Conservation (phyloP, 1,140 invertebrate species). For the Drosophila dunni region DNA sequence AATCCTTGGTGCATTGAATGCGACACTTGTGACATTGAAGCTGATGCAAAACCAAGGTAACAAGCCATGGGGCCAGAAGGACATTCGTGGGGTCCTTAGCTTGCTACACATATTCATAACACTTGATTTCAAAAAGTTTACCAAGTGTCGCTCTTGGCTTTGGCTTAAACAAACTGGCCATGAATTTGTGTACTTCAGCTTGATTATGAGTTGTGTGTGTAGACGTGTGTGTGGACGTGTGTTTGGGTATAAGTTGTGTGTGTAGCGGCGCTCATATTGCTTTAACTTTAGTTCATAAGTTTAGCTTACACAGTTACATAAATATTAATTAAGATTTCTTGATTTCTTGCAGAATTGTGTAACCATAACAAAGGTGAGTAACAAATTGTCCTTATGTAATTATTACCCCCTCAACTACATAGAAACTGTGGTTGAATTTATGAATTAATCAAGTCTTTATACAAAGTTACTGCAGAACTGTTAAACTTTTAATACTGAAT, state of each 20-base stretch:
- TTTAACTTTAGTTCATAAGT: slow-evolving; percentile 15
- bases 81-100: not conserved
- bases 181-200: slow-evolving; percentile 28
- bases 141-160: slow-evolving; percentile 48
- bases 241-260: slow-evolving; percentile 1
- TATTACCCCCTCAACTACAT: too few species aligned
- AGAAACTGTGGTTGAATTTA: too few species aligned
- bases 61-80: not conserved
- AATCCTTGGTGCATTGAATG: slow-evolving; percentile 17
- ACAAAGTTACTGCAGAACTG: slow-evolving; percentile 19
- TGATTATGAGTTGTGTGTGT: slow-evolving; percentile 5
- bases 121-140: slow-evolving; percentile 47
- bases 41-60: slow-evolving; percentile 54
- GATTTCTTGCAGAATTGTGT: slow-evolving; percentile 57
- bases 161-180: slow-evolving; percentile 41
- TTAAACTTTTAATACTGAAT: slow-evolving; percentile 30
- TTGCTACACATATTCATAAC: slow-evolving; percentile 38
- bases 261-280: slow-evolving; percentile 2
- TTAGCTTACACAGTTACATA: slow-evolving; percentile 8
- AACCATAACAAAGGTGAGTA: slow-evolving; percentile 67
- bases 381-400: too few species aligned
- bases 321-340: slow-evolving; percentile 48
- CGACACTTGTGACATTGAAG: slow-evolving; percentile 58
- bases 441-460: too few species aligned
- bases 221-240: slow-evolving; percentile 3